A percentile compares a stretch with the other conserved stretches of the same genome.
Evolutionary conservation across 1,140 invertebrate genomes (phyloP).

Genomic region (Sitodiplosis mosellana): DNA sequence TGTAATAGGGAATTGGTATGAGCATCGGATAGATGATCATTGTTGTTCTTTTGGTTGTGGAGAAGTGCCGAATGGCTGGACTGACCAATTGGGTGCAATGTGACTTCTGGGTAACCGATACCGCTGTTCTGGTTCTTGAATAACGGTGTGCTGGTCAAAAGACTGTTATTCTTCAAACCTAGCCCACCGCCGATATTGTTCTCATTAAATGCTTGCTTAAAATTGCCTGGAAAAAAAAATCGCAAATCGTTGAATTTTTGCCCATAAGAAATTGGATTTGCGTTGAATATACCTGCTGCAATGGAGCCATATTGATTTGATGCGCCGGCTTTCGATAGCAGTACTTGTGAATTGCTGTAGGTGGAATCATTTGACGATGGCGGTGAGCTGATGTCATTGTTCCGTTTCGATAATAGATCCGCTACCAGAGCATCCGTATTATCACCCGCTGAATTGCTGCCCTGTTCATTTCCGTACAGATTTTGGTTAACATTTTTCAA

Average conservation of each 20-base stretch:
- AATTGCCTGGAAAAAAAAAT: too few relatives aligned
- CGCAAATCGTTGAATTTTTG: too few relatives aligned
- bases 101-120: slow-evolving; percentile 57
- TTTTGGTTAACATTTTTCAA: slow-evolving; percentile 22
- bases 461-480: neutral
- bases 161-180: neutral
- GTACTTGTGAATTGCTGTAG: slow-evolving; percentile 19
- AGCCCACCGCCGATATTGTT: too few relatives aligned
- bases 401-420: too few relatives aligned
- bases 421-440: too few relatives aligned
- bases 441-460: too few relatives aligned
- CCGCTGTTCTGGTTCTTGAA: slow-evolving; percentile 16
- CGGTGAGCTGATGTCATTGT: too few relatives aligned
- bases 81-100: slow-evolving; percentile 42
- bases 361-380: slow-evolving; percentile 33
- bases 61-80: slow-evolving; percentile 6
- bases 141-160: neutral
- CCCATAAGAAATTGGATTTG: too few relatives aligned
- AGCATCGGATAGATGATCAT: slow-evolving; percentile 14
- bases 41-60: neutral
- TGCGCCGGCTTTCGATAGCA: neutral
- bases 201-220: too few relatives aligned
- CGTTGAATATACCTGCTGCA: too few relatives aligned
- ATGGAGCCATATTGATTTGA: too few relatives aligned
- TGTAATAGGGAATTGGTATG: slow-evolving; percentile 47